Evolutionary conservation across 2,888 invertebrate species (phyloP), one percentile per base, ranked within the genome.

Genomic region (Ceriagrion tenellum): DNA sequence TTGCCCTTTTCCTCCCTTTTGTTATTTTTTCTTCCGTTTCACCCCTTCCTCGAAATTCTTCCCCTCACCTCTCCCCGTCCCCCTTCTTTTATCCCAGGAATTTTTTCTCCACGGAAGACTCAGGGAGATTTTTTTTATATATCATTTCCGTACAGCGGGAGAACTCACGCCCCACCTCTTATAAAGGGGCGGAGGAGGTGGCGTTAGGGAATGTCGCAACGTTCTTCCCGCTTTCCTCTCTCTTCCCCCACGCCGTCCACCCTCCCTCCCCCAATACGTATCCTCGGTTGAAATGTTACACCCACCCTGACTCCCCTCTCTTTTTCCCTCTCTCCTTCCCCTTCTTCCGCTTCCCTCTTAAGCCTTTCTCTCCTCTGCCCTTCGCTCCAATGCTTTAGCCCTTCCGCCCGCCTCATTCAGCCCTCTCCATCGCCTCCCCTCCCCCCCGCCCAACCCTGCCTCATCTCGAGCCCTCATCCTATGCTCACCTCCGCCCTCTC

Each of bases 241-340:
- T 26, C 40, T 20, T 23, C 63, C 35, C 35, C 91, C 16, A 59
- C 16, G 3, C 47, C n/a, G 30, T 55, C 30, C 56, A 30, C 16
- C 63, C 35, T 20, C 40, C 23, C 35, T 23, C 63, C 63, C 35
- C 63, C 91, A 26, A 40, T 55, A 55, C 89, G 55, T 55, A 89
- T 89, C 89, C 91, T 81, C 91, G 40, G 93, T 40, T 93, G 93
- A 93, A 93, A 93, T 93, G 93, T 93, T 93, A 93, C 69, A 93
- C 69, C 93, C 91, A 40, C 59, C 55, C 81, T 18, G 69, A 13
- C 69, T 63, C 93, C 63, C 47, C 40, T 59, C 18, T 63, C n/a
- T n/a, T n/a, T 8, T 63, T 88, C 40, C 56, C 26, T 23, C 91
- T 63, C 56, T 23, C 91, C 59, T 59, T 63, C 20, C 63, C 63